Percentiles rank a stretch among this genome's conserved stretches.
phyloP scores from a whole-genome alignment of 30 jellyfish, hydroid and myxozoan genomes.

The Aurelia sp. region DNA sequence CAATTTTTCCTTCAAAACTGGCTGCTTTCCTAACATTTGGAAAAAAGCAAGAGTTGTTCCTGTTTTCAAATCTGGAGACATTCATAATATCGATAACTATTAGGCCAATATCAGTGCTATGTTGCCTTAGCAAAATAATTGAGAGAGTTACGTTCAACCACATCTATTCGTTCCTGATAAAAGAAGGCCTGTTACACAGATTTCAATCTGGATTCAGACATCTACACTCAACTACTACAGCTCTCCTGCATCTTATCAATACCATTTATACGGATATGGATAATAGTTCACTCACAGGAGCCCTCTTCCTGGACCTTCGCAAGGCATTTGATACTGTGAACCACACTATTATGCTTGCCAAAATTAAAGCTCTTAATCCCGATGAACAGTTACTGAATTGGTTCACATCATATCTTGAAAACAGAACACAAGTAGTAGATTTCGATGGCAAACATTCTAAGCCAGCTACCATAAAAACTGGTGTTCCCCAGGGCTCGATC shows the following conservation, averaged over 20 bases:
- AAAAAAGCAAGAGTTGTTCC: not conserved
- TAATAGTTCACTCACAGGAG: no score
- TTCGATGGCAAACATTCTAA: conserved; percentile 2
- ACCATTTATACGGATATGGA: no score
- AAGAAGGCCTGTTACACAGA: conserved; percentile 15
- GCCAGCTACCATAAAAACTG: not conserved
- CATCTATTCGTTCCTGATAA: no score
- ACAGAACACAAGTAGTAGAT: conserved; percentile 18
- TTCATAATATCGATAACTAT: no score
- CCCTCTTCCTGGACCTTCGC: no score
- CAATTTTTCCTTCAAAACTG: conserved; percentile 3
- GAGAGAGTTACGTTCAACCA: no score
- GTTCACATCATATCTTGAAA: conserved; percentile 7
- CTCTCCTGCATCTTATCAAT: no score
- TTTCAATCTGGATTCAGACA: conserved; percentile 24
- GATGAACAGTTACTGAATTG: conserved; percentile 9
- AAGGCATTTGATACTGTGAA: not conserved
- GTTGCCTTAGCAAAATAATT: no score
- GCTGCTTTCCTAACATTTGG: conserved; percentile 17
- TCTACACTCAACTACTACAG: conserved; percentile 15
- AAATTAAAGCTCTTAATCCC: conserved; percentile 3
- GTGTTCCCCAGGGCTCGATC: no score
- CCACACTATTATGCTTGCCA: not conserved
- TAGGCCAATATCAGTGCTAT: no score
- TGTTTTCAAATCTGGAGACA: no score